Conservation (phyloP, 2,797 vertebrate genomes). For the Poeciliopsis paucimaculata region DNA sequence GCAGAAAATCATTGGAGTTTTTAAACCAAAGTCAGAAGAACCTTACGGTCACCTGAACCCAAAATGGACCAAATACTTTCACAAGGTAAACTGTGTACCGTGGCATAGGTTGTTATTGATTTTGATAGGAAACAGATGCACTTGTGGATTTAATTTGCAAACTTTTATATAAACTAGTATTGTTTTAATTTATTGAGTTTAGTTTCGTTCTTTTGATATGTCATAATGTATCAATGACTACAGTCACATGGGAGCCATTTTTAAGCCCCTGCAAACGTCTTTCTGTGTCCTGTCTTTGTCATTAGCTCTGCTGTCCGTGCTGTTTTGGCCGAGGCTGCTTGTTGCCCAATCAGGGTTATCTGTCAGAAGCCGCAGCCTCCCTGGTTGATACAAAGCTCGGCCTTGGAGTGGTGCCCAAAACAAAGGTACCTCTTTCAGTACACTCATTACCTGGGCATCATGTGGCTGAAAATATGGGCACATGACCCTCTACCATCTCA, state of each 20-base stretch:
- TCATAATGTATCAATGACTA: not conserved
- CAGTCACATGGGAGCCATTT: not conserved
- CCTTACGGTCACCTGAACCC: slow-evolving; percentile 98
- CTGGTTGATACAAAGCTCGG: slow-evolving; percentile 93
- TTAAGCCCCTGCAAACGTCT: not conserved
- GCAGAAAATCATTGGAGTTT: slow-evolving; percentile 95
- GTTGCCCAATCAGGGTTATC: slow-evolving; percentile 96
- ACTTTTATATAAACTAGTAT: not conserved
- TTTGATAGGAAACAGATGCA: not conserved
- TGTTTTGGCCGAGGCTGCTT: slow-evolving; percentile 98
- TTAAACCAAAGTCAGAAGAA: slow-evolving; percentile 99
- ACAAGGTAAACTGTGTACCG: slow-evolving; percentile 79
- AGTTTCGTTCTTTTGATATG: not conserved
- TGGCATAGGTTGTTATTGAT: not conserved
- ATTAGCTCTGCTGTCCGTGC: slow-evolving; percentile 92
- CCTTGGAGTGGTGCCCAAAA: slow-evolving; percentile 94
- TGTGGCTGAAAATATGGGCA: not conserved
- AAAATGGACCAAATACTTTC: slow-evolving; percentile 99
- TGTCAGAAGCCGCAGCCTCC: slow-evolving; percentile 94
- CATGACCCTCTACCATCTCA: not conserved
- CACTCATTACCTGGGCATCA: not conserved
- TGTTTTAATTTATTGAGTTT: not conserved
- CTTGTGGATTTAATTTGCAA: not conserved
- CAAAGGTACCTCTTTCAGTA: slow-evolving; percentile 83
- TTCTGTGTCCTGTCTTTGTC: not conserved